A percentile compares a stretch with the other conserved stretches of the same genome.
Conservation (phyloP, 2,888 invertebrate species). For the Trachelus iudaicus region DNA sequence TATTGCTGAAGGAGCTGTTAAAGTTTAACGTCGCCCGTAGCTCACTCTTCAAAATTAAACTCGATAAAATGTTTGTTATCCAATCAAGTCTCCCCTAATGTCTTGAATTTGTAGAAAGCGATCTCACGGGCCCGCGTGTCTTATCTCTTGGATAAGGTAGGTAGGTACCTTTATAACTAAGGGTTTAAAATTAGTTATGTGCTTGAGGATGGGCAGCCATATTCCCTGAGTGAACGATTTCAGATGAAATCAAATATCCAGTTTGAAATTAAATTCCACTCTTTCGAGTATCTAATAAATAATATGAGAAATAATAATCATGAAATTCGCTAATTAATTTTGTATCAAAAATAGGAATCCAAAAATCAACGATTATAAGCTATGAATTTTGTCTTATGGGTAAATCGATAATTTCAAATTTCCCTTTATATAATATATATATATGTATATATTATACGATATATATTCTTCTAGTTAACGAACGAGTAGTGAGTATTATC, state of each 20-base stretch:
- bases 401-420: not conserved
- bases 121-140: slow-evolving; percentile 15
- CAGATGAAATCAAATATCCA: not conserved
- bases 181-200: slow-evolving; percentile 34
- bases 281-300: not conserved
- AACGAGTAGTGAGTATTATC: slow-evolving; percentile 31
- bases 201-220: slow-evolving; percentile 16
- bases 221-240: slow-evolving; percentile 2
- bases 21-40: slow-evolving; percentile 57
- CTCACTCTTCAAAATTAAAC: slow-evolving; percentile 60
- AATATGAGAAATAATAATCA: not conserved
- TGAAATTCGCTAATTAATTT: not conserved
- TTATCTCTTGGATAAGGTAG: slow-evolving; percentile 31
- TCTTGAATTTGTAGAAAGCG: slow-evolving; percentile 42
- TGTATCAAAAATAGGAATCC: not conserved
- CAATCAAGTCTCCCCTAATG: slow-evolving; percentile 48
- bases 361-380: not conserved
- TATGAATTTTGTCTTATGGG: not conserved
- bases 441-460: too few species aligned
- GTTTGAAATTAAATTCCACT: not conserved
- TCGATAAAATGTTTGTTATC: slow-evolving; percentile 65
- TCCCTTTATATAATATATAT: not conserved
- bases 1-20: slow-evolving; percentile 64
- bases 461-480: not conserved
- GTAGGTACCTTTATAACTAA: slow-evolving; percentile 31